A percentile compares a stretch with the other conserved stretches of the same genome.
phyloP scores from a whole-genome alignment of 2,797 vertebrate species.

The Numenius phaeopus region DNA sequence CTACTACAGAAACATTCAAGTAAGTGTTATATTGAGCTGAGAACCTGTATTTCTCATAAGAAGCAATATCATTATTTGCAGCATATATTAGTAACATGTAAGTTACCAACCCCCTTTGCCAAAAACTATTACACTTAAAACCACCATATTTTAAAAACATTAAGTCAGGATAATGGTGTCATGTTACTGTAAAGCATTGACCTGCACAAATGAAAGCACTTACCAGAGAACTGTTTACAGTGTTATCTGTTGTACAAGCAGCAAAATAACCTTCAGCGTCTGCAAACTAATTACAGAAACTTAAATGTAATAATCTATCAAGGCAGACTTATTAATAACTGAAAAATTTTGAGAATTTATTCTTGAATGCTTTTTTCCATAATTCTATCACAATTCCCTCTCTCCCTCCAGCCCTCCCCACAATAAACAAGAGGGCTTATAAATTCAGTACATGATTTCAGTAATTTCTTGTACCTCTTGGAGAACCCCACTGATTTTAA shows the following conservation, averaged over 20 bases:
- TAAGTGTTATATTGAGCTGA: neutral
- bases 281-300: conserved; percentile 86
- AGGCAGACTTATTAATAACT: neutral
- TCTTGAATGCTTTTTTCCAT: neutral
- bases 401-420: neutral
- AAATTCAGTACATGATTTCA: neutral
- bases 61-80: neutral
- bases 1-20: neutral
- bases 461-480: neutral
- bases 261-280: conserved; percentile 92
- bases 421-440: neutral
- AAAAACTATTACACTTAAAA: neutral
- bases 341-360: neutral
- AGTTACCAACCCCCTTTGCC: neutral
- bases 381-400: neutral
- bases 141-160: neutral
- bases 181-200: neutral
- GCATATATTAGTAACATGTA: neutral
- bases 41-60: neutral
- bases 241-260: conserved; percentile 87
- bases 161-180: neutral
- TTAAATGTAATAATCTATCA: neutral
- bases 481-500: neutral
- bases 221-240: conserved; percentile 90
- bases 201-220: conserved; percentile 55